These are phyloP conservation scores for Elegia similella DNA, from an alignment of 2,888 invertebrate species.

Conservation along the genomic window DNA sequence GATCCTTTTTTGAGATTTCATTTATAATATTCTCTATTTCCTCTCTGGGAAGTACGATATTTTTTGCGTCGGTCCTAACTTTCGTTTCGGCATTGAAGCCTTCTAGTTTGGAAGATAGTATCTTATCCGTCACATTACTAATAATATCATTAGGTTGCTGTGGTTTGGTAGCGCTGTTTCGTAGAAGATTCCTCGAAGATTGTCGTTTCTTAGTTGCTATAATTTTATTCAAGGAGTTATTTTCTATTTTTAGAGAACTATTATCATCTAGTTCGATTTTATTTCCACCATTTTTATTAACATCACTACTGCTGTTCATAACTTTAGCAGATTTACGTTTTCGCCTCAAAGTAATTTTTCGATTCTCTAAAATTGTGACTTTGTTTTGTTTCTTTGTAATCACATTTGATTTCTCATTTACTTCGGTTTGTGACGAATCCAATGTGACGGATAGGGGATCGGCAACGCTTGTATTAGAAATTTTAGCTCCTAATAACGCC, in stretches of 20 bases:
- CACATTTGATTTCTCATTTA: neutral
- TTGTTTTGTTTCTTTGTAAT: neutral
- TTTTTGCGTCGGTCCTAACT: neutral
- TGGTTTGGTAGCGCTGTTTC: neutral
- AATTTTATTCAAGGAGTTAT: neutral
- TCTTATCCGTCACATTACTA: neutral
- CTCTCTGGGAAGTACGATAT: neutral
- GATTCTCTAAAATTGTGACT: neutral
- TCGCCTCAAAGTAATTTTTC: neutral
- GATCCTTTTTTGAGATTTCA: neutral
- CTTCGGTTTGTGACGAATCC: neutral
- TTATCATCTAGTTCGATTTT: neutral
- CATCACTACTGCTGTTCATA: neutral
- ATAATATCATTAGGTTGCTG: neutral
- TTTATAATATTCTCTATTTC: neutral
- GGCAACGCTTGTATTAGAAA: conserved; percentile 29
- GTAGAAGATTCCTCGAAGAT: neutral
- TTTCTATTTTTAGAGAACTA: neutral
- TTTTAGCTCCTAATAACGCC: conserved; percentile 38
- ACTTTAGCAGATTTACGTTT: neutral
- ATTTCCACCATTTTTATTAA: neutral
- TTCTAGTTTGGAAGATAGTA: neutral
- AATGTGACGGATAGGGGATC: neutral
- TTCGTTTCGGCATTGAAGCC: neutral
- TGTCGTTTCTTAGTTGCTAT: neutral